Evolutionary conservation across 2,888 invertebrate species (phyloP).

Genomic region (Rhaphigaster nebulosa): DNA sequence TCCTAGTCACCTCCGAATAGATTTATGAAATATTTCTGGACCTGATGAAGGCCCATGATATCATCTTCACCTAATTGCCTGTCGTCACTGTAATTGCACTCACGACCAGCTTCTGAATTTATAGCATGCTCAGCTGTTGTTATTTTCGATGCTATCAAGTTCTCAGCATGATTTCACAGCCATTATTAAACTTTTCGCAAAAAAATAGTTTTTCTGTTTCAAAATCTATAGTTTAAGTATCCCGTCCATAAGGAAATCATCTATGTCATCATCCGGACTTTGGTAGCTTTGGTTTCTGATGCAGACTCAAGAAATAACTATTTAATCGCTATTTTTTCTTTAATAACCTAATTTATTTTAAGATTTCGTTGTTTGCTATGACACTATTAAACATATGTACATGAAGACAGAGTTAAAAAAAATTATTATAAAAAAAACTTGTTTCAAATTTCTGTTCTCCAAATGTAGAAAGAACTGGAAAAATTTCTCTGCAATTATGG

Average conservation of each 20-base stretch:
- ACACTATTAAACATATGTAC: too few relatives aligned
- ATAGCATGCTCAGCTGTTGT: neutral
- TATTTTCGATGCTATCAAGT: neutral
- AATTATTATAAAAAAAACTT: too few relatives aligned
- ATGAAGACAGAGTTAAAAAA: too few relatives aligned
- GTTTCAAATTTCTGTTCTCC: too few relatives aligned
- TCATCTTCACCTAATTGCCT: slow-evolving; percentile 34
- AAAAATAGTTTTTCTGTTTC: neutral
- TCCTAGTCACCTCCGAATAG: neutral
- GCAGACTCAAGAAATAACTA: too few relatives aligned
- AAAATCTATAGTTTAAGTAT: neutral
- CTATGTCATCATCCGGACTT: neutral
- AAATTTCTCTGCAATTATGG: too few relatives aligned
- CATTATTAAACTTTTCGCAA: neutral
- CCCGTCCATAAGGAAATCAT: neutral
- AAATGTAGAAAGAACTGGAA: too few relatives aligned
- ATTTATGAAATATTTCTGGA: slow-evolving; percentile 39
- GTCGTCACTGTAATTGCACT: slow-evolving; percentile 7
- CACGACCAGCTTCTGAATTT: slow-evolving; percentile 19
- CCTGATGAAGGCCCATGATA: slow-evolving; percentile 21
- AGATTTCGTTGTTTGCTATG: too few relatives aligned
- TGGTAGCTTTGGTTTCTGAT: neutral
- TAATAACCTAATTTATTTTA: too few relatives aligned
- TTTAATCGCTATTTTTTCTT: too few relatives aligned
- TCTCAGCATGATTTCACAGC: neutral